Percentiles rank a stretch among this genome's conserved stretches.
Evolutionary conservation across 2,888 invertebrate species (phyloP).

Genomic region (Hydriomena furcata): DNA sequence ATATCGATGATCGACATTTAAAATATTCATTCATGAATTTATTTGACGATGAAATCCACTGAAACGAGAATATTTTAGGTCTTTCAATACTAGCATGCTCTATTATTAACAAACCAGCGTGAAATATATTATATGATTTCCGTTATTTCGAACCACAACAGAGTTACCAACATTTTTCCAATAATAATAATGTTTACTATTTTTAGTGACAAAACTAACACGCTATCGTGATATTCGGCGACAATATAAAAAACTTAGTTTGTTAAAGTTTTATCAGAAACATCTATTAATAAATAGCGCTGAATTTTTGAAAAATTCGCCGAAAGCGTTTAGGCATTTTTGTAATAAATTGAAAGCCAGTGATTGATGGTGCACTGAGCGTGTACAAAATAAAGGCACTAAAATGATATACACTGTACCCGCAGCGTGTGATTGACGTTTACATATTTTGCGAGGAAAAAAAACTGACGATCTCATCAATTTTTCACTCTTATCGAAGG

Average conservation of each 20-base stretch:
- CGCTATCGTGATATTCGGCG: not conserved
- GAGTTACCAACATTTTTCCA: not conserved
- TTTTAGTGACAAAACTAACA: constrained; percentile 6
- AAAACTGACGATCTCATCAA: constrained; percentile 23
- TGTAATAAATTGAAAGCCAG: constrained; percentile 61
- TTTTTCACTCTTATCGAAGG: constrained; percentile 12
- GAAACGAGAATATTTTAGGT: constrained; percentile 4
- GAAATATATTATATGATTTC: constrained; percentile 2
- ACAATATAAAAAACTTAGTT: constrained; percentile 6
- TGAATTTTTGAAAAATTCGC: constrained; percentile 41
- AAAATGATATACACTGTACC: constrained; percentile 44
- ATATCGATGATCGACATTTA: constrained; percentile 16
- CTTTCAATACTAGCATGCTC: not conserved
- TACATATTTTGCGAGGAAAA: constrained; percentile 37
- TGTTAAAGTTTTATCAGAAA: constrained; percentile 1
- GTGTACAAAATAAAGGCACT: constrained; percentile 45
- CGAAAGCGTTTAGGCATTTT: constrained; percentile 53
- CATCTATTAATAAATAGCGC: constrained; percentile 10
- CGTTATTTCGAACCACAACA: not conserved
- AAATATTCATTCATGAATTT: constrained; percentile 19
- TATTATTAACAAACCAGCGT: constrained; percentile 12
- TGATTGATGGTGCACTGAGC: constrained; percentile 58
- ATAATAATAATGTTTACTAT: too few relatives aligned
- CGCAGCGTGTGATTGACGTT: constrained; percentile 39
- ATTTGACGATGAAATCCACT: constrained; percentile 1